These are phyloP conservation scores for Meloidogyne exigua DNA, from an alignment of 1,140 invertebrate species.

Conservation along the genomic window DNA sequence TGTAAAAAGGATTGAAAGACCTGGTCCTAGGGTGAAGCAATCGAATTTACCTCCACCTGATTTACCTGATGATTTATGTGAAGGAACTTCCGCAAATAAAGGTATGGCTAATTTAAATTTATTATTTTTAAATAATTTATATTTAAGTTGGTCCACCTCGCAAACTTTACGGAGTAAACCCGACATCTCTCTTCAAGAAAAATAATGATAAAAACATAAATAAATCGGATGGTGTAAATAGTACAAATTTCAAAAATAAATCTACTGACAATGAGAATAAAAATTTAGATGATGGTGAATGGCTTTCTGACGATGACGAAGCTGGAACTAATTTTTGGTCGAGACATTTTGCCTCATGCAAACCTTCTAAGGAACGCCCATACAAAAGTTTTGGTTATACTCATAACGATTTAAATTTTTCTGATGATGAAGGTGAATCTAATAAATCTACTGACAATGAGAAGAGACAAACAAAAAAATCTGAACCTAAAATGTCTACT, in stretches of 20 bases:
- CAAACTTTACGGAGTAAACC: not conserved
- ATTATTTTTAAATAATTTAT: not conserved
- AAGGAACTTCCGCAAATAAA: not conserved
- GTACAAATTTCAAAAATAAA: not conserved
- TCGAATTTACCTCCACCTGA: not conserved
- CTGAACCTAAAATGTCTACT: not conserved
- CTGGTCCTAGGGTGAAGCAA: slow-evolving; percentile 4
- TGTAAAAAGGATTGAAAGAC: not conserved
- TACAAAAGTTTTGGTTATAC: not conserved
- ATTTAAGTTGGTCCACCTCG: not conserved
- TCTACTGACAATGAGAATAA: not conserved
- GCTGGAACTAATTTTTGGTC: slow-evolving; percentile 16
- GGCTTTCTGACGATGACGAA: slow-evolving; percentile 18
- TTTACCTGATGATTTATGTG: not conserved
- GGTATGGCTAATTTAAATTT: not conserved
- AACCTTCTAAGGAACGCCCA: not conserved
- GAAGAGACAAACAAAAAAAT: not conserved
- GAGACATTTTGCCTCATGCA: slow-evolving; percentile 8
- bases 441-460: not conserved
- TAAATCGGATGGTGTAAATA: not conserved
- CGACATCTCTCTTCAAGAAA: not conserved
- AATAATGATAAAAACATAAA: not conserved
- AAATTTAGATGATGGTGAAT: not conserved
- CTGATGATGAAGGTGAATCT: not conserved
- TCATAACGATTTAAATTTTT: not conserved